These are phyloP conservation scores for Delia radicum DNA, from an alignment of 1,140 invertebrate species.

Conservation along the genomic window DNA sequence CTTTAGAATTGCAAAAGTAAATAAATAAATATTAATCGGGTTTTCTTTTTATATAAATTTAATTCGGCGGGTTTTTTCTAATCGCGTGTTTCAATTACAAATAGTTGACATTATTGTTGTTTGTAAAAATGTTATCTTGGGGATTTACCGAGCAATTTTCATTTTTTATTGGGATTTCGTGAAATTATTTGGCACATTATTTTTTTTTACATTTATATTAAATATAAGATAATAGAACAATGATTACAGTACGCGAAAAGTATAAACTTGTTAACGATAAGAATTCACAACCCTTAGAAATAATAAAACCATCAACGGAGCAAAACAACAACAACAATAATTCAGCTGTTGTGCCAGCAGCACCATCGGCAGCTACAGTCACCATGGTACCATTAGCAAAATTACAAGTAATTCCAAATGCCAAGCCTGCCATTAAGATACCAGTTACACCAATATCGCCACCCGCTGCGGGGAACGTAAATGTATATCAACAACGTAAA, in stretches of 20 bases:
- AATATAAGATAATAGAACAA: neutral
- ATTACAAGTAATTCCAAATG: neutral
- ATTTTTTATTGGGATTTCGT: too few species aligned
- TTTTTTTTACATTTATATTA: neutral
- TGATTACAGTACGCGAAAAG: neutral
- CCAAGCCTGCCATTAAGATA: neutral
- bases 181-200: too few species aligned
- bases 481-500: conserved; percentile 40
- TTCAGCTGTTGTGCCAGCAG: neutral
- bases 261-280: neutral
- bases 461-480: neutral
- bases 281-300: neutral
- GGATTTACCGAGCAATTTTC: neutral
- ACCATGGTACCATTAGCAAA: neutral
- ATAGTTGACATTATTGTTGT: too few species aligned
- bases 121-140: neutral
- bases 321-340: neutral
- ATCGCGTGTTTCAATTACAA: too few species aligned
- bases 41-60: too few species aligned
- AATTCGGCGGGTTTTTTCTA: too few species aligned
- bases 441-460: neutral
- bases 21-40: too few species aligned
- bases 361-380: neutral
- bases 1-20: too few species aligned
- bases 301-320: neutral